Evolutionary conservation across 2,113 vertebrate species (phyloP).

Genomic region (Tachysurus fulvidraco): DNA sequence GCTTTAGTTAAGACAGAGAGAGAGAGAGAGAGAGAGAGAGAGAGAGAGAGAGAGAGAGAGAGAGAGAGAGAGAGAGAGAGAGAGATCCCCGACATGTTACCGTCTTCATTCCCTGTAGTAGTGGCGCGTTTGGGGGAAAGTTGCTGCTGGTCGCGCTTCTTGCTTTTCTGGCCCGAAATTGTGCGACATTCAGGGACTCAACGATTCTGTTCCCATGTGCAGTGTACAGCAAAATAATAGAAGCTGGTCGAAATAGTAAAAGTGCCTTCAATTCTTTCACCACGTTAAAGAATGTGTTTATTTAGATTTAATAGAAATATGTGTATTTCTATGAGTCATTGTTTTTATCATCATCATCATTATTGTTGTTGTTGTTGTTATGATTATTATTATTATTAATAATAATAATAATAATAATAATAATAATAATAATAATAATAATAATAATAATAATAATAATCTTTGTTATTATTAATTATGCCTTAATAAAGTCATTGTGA

Average conservation of each 20-base stretch:
- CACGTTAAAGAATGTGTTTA: neutral
- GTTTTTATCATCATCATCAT: neutral
- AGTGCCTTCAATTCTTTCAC: neutral
- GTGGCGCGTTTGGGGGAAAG: constrained; percentile 68
- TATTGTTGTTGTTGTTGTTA: neutral
- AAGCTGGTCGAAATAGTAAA: neutral
- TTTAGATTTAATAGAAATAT: neutral
- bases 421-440: neutral
- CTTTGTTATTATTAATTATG: neutral
- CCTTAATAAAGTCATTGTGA: neutral
- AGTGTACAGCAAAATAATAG: neutral
- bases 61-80: neutral
- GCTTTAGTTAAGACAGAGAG: neutral
- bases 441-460: neutral
- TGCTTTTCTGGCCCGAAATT: constrained; percentile 41
- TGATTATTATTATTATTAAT: neutral
- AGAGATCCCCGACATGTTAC: neutral
- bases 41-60: neutral
- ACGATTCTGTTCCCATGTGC: neutral
- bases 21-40: neutral
- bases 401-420: neutral
- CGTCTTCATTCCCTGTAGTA: constrained; percentile 60
- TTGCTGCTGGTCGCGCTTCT: constrained; percentile 52
- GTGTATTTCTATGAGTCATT: neutral
- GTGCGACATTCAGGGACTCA: neutral